Conservation (phyloP, 2,888 invertebrate species). For the Amphimallon solstitiale region DNA sequence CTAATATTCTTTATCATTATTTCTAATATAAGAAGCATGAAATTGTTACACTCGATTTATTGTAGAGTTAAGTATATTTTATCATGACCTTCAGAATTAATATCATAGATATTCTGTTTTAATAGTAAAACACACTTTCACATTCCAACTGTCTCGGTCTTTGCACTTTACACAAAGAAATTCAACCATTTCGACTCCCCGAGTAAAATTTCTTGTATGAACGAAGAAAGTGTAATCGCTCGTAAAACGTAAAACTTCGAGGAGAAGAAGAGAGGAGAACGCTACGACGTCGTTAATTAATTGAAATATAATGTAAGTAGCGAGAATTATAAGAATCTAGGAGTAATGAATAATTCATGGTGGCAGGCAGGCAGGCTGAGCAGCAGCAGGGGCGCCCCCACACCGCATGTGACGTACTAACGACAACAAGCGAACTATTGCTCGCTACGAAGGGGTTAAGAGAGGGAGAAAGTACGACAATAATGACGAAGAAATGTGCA, state of each 20-base stretch:
- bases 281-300: constrained; percentile 51
- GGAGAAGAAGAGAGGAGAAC: neutral
- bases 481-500: neutral
- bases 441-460: neutral
- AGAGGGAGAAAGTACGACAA: neutral
- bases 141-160: too few species aligned
- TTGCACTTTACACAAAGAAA: too few species aligned
- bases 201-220: neutral
- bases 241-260: constrained; percentile 7
- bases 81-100: too few species aligned
- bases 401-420: constrained; percentile 53
- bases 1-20: too few species aligned
- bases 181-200: too few species aligned
- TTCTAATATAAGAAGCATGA: too few species aligned
- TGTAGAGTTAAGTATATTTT: too few species aligned
- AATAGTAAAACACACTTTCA: too few species aligned
- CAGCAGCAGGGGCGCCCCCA: too few species aligned
- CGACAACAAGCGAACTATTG: constrained; percentile 6
- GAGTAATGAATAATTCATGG: constrained; percentile 61
- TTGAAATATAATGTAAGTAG: constrained; percentile 55
- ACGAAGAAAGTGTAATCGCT: constrained; percentile 26
- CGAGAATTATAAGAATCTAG: constrained; percentile 60
- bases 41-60: too few species aligned
- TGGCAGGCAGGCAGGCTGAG: too few species aligned
- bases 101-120: too few species aligned